Evolutionary conservation across 2,113 vertebrate species (phyloP).

Genomic region (Spea multiplicata): DNA sequence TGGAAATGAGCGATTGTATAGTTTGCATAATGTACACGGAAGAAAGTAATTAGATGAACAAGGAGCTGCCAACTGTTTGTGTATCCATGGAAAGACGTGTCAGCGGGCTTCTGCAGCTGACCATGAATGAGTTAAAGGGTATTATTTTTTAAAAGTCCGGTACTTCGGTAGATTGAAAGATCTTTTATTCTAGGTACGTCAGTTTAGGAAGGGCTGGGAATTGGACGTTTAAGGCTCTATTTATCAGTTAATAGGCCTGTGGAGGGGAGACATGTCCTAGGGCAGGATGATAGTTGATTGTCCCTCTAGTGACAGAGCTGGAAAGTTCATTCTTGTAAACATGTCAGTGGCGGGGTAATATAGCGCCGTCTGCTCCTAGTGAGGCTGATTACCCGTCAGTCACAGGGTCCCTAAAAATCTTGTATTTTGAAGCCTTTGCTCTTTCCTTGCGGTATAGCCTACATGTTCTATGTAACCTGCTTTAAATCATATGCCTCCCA

Average conservation of each 20-base stretch:
- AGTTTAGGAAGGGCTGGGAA: slow-evolving; percentile 12
- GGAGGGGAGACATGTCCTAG: slow-evolving; percentile 35
- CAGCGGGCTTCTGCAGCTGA: too few relatives aligned
- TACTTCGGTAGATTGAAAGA: too few relatives aligned
- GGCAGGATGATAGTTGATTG: slow-evolving; percentile 28
- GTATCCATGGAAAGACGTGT: too few relatives aligned
- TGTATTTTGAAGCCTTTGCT: slow-evolving; percentile 6
- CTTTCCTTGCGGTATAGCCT: slow-evolving; percentile 7
- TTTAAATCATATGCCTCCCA: too few relatives aligned
- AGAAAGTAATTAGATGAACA: slow-evolving; percentile 27
- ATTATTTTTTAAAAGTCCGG: too few relatives aligned
- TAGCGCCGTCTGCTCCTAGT: background rate
- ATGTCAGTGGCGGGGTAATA: slow-evolving; percentile 38
- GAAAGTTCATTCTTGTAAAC: slow-evolving; percentile 46
- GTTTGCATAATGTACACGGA: slow-evolving; percentile 24
- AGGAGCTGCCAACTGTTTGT: background rate
- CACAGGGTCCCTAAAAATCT: slow-evolving; percentile 18
- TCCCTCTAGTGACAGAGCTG: slow-evolving; percentile 31
- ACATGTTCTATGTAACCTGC: too few relatives aligned
- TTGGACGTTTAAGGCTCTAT: slow-evolving; percentile 30
- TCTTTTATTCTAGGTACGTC: background rate
- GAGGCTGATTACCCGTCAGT: slow-evolving; percentile 30
- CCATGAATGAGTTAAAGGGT: too few relatives aligned
- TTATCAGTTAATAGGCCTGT: slow-evolving; percentile 17
- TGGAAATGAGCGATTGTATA: background rate